Base-by-base conservation (phyloP, 2,797 vertebrate species). In the Scomberomorus guttatus region DNA sequence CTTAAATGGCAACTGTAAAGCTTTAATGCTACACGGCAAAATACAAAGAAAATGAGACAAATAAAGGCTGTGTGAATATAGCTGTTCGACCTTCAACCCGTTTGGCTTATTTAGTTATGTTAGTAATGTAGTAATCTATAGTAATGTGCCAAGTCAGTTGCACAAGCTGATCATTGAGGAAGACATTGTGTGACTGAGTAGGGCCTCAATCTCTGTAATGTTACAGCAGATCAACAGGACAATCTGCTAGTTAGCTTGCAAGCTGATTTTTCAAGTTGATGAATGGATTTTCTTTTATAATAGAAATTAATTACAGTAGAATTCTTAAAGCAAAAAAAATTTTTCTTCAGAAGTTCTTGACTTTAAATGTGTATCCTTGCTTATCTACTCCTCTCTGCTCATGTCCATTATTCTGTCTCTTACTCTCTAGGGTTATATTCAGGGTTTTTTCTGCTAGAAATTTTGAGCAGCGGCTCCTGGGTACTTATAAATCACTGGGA, bases 41-140 rank as follows among this genome's bases (percentile, higher is more conserved):
- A 44, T 44, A 13, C 42, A 15, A 37, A 37, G 34, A 37, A 37
- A 42, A 4, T 42, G 14, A 42, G 39, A 14, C 37, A 37, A 11
- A 37, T 37, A 37, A 37, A 10, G 37, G 10, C 37, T 11, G 4
- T 59, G 24, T n/a, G 7, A 61, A 61, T 24, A 6, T 11, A 48
- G 15, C 20, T 18, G 3, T 39, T 29, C 10, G 4, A 2, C 14
- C 8, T 62, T 13, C 61, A 72, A 72, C 74, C n/a, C 17, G 27
- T 72, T 77, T 8, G 50, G 10, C 64, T 52, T 75, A 37, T 69
- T 67, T 59, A 17, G 20, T 57, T 13, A 8, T 4, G 0, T 22
- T n/a, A n/a, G n/a, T n/a, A n/a, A n/a, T n/a, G n/a, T n/a, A n/a
- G n/a, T n/a, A n/a, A n/a, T 46, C 20, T 52, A 6, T 12, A 4